phyloP scores from a whole-genome alignment of 1,140 invertebrate species.

The Drosophila chauvacae region DNA sequence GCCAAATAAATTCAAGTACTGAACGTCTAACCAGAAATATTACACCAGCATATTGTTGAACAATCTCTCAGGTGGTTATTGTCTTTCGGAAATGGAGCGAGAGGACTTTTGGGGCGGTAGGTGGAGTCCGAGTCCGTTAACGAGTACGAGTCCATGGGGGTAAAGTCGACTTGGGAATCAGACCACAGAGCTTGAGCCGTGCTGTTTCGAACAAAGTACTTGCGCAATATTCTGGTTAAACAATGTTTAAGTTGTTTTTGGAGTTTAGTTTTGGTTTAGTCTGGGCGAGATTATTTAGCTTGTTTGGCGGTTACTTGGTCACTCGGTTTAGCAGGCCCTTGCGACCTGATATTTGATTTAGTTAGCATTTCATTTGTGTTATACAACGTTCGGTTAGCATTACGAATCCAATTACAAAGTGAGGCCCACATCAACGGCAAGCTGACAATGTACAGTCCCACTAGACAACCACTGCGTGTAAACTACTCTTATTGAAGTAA shows the following conservation, averaged over 20 bases:
- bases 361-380: conserved; percentile 49
- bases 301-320: conserved; percentile 54
- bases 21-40: conserved; percentile 84
- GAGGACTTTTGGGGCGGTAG: conserved; percentile 9
- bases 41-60: conserved; percentile 85
- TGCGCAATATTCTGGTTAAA: conserved; percentile 84
- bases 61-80: conserved; percentile 76
- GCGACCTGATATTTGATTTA: conserved; percentile 40
- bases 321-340: conserved; percentile 57
- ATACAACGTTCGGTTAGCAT: conserved; percentile 79
- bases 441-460: conserved; percentile 87
- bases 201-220: conserved; percentile 80
- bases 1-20: conserved; percentile 84
- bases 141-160: neutral
- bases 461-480: conserved; percentile 85
- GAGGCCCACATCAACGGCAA: conserved; percentile 89
- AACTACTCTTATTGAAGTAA: conserved; percentile 85
- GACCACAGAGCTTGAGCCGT: conserved; percentile 44
- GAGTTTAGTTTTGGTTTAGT: conserved; percentile 77
- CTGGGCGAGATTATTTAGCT: conserved; percentile 69
- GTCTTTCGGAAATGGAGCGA: conserved; percentile 69
- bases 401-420: conserved; percentile 84
- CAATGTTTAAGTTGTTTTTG: conserved; percentile 64
- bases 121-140: neutral
- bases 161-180: conserved; percentile 18